Percentiles rank a stretch among this genome's conserved stretches.
These are phyloP conservation scores for Panagrolaimus sp. DNA, from an alignment of 1,140 invertebrate species.

Conservation along the genomic window DNA sequence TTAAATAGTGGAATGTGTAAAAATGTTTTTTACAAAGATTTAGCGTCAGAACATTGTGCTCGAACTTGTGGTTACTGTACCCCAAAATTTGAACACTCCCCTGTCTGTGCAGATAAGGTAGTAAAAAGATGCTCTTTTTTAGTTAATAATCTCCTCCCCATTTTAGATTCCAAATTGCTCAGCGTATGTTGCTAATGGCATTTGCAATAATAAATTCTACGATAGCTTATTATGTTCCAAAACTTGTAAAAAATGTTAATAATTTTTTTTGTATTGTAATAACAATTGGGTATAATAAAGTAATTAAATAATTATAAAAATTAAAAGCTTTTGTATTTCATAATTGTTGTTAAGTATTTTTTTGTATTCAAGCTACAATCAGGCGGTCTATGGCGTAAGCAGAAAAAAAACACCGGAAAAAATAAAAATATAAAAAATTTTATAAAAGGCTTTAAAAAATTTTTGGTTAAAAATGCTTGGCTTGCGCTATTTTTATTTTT, in stretches of 20 bases:
- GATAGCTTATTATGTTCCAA: neutral
- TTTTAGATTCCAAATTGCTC: constrained; percentile 7
- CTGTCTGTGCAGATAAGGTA: neutral
- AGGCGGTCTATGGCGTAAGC: too few species aligned
- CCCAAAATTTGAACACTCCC: neutral
- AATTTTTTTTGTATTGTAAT: neutral
- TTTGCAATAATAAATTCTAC: constrained; percentile 12
- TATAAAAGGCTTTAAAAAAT: too few species aligned
- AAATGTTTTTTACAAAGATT: neutral
- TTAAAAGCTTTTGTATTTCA: neutral
- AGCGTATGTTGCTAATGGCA: neutral
- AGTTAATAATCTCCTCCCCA: neutral
- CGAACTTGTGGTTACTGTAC: constrained; percentile 5
- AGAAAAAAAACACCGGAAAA: too few species aligned
- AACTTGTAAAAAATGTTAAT: neutral
- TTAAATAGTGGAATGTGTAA: neutral
- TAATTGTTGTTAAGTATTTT: too few species aligned
- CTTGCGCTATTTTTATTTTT: too few species aligned
- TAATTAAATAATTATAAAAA: neutral
- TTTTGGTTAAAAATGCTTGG: too few species aligned
- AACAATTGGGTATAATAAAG: neutral
- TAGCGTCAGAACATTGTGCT: constrained; percentile 1
- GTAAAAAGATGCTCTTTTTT: neutral
- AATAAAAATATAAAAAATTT: too few species aligned
- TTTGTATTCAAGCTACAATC: too few species aligned